Base-by-base conservation (phyloP, 2,888 invertebrate genomes). In the Selenia dentaria region DNA sequence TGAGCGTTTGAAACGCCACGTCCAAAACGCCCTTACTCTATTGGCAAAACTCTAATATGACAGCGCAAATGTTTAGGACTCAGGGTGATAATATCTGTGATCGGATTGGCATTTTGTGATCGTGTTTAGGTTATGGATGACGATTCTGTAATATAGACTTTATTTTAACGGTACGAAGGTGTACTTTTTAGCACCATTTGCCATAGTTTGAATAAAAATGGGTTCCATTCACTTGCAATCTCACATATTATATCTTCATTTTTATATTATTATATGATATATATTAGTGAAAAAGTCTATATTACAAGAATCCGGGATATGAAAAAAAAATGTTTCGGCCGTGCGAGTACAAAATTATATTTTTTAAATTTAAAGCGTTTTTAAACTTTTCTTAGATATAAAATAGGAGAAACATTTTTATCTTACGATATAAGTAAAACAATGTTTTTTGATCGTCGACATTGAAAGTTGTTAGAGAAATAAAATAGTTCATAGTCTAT, bases 341-440 rank as follows among this genome's bases (percentile, higher is more conserved):
- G 79, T 77, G 78, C 79, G 74, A 88, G 87, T 88, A 88, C 87
- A 88, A 88, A 88, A 87, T 82, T 85, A 58, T 74, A 79, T 74
- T 68, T 70, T 67, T 53, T 61, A 64, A 54, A 11, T 12, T 31
- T 45, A 59, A 57, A 56, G 45, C 61, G 16, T 41, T 47, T 41
- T 41, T 16, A 58, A 58, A 44, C 45, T 52, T 57, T 57, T 69
- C 67, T 64, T 64, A 69, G 57, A 59, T 65, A 67, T 63, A 62
- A 65, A 56, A 51, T 59, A 57, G 62, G n/a, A n/a, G n/a, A n/a
- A 54, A 12, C 12, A 8, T 62, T 59, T 57, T 55, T 60, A 57
- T 56, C 50, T 42, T 61, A 50, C 45, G 51, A 1, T 29, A 1
- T 54, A 51, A 54, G 50, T 13, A 39, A 52, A 48, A 4, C 16